A percentile compares a stretch with the other conserved stretches of the same genome.
These are phyloP conservation scores for Sylvilagus bachmani DNA, from an alignment of 2,113 vertebrate species.

Conservation along the genomic window DNA sequence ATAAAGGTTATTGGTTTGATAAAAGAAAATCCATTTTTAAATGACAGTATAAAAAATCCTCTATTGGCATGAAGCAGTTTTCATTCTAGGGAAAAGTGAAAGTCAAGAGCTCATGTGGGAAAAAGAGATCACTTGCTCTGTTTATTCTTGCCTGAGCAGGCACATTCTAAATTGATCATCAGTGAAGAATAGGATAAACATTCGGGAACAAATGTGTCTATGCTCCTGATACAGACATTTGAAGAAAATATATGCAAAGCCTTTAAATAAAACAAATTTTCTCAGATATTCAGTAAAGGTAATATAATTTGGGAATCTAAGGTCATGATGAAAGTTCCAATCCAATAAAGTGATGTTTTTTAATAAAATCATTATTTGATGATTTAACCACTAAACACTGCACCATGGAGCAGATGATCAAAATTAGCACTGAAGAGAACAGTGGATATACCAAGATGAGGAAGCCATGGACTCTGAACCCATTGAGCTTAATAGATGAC, in stretches of 20 bases:
- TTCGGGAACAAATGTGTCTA: conserved; percentile 59
- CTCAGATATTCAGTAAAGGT: neutral
- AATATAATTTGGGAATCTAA: conserved; percentile 27
- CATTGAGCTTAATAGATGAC: neutral
- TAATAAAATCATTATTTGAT: conserved; percentile 66
- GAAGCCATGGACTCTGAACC: neutral
- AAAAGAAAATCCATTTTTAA: conserved; percentile 78
- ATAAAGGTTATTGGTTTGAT: conserved; percentile 63
- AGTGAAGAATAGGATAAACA: conserved; percentile 71
- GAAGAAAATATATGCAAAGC: conserved; percentile 64
- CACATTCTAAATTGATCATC: conserved; percentile 76
- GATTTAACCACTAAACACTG: conserved; percentile 54
- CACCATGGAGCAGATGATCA: neutral
- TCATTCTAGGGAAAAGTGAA: conserved; percentile 74
- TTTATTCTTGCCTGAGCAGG: conserved; percentile 75
- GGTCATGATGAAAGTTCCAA: conserved; percentile 11
- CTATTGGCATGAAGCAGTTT: conserved; percentile 73
- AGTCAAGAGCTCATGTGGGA: conserved; percentile 71
- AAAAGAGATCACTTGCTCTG: conserved; percentile 74
- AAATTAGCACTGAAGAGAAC: neutral
- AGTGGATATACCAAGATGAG: neutral
- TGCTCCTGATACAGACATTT: conserved; percentile 62
- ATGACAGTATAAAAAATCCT: conserved; percentile 78
- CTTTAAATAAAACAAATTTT: conserved; percentile 61
- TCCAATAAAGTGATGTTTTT: conserved; percentile 12